Evolutionary conservation across 2,888 invertebrate genomes (phyloP).

Genomic region (Laothoe populi): DNA sequence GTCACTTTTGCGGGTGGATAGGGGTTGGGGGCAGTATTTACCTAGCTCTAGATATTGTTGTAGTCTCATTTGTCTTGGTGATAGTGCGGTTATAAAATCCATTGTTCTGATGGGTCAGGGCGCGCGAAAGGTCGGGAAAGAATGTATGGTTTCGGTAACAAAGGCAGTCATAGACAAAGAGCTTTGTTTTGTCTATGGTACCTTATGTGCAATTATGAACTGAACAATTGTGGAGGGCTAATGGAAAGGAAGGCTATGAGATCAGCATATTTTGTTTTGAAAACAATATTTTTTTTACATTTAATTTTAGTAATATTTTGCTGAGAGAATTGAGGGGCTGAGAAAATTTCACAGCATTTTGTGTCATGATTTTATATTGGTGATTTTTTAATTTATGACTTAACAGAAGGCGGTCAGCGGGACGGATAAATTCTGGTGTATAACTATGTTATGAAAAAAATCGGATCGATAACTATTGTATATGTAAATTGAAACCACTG

Average conservation of each 20-base stretch:
- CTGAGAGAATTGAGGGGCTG: no score
- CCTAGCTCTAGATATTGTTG: constrained; percentile 75
- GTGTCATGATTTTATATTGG: no score
- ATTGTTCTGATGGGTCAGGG: constrained; percentile 54
- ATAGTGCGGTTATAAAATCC: constrained; percentile 73
- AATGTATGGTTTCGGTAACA: constrained; percentile 37
- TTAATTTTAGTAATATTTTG: no score
- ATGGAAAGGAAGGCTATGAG: constrained; percentile 6
- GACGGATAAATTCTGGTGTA: no score
- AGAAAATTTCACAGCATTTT: no score
- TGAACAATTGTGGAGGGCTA: not conserved
- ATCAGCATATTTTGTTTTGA: not conserved
- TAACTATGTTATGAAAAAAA: no score
- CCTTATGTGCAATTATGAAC: constrained; percentile 12
- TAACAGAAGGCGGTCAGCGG: no score
- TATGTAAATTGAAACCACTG: no score
- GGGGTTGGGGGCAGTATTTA: constrained; percentile 68
- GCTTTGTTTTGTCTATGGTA: constrained; percentile 36
- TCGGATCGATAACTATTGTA: no score
- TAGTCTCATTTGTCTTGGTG: constrained; percentile 81
- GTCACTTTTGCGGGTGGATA: constrained; percentile 69
- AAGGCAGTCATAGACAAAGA: constrained; percentile 35
- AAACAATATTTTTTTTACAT: not conserved
- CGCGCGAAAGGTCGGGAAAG: constrained; percentile 35
- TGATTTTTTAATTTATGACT: no score